Percentiles rank a stretch among this genome's conserved stretches.
These are phyloP conservation scores for Caenorhabditis parvicauda DNA, from an alignment of 2,888 invertebrate genomes.

Conservation along the genomic window DNA sequence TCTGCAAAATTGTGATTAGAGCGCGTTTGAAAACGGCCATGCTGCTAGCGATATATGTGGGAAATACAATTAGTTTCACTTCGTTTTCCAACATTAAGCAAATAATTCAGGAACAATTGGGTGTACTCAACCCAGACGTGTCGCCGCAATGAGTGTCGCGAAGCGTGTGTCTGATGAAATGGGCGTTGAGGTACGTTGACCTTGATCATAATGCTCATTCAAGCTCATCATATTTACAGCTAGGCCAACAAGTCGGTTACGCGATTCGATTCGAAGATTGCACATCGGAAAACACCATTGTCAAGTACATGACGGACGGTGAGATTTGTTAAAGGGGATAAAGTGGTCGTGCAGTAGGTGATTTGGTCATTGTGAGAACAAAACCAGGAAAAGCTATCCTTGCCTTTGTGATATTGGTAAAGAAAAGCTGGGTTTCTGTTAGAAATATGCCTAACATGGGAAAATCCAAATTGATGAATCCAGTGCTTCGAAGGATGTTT, in stretches of 20 bases:
- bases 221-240: constrained; percentile 11
- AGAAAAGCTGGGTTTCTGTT: no score
- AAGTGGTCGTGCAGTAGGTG: no score
- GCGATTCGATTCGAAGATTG: constrained; percentile 99
- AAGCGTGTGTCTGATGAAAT: constrained; percentile 98
- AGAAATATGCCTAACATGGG: no score
- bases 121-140: constrained; percentile 91
- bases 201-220: background rate
- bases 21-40: no score
- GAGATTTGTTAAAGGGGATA: no score
- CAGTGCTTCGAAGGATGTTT: no score
- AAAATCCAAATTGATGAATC: no score
- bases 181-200: constrained; percentile 75
- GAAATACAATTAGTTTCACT: background rate
- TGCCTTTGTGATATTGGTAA: no score
- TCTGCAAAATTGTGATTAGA: no score
- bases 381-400: no score
- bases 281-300: constrained; percentile 70
- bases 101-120: constrained; percentile 76
- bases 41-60: no score
- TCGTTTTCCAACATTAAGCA: background rate
- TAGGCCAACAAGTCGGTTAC: constrained; percentile 75
- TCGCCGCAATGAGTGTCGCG: constrained; percentile 99
- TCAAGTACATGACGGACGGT: constrained; percentile 96
- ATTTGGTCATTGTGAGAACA: no score